Evolutionary conservation across 2,113 vertebrate genomes (phyloP).

Genomic region (Odocoileus virginianus): DNA sequence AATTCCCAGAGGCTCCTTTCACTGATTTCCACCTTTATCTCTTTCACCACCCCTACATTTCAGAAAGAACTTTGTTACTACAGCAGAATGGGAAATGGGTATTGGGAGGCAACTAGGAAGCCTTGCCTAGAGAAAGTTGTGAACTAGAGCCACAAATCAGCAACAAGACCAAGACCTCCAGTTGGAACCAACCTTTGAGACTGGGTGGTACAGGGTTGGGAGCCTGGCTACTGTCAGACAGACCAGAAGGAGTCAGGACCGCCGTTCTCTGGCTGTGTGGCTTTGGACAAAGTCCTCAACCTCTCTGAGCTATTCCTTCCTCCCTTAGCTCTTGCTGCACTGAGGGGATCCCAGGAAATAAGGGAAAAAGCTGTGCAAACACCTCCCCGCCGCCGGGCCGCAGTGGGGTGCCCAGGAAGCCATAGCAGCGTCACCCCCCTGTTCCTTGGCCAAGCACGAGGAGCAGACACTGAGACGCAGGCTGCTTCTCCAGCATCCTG

Average conservation of each 20-base stretch:
- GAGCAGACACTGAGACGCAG: accelerated
- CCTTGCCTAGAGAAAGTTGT: neutral
- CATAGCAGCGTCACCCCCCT: accelerated
- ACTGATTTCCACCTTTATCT: neutral
- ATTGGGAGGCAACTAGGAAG: neutral
- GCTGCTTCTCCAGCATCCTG: accelerated
- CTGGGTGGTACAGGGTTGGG: neutral
- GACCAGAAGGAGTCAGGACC: accelerated
- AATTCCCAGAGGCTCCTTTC: neutral
- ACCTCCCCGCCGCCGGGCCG: accelerated
- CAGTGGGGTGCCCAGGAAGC: accelerated
- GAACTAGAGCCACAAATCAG: accelerated
- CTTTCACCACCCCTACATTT: neutral
- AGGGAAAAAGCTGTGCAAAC: accelerated
- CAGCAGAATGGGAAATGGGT: neutral
- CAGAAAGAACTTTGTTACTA: neutral
- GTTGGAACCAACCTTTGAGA: neutral
- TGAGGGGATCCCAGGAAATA: neutral
- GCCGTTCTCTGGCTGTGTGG: neutral
- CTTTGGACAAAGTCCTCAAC: neutral
- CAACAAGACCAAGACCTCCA: neutral
- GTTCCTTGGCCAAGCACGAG: accelerated
- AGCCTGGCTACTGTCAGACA: accelerated
- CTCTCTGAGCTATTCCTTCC: neutral
- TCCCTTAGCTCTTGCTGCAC: neutral